Evolutionary conservation across 1,140 invertebrate species (phyloP).

Genomic region (Ceratitis capitata): DNA sequence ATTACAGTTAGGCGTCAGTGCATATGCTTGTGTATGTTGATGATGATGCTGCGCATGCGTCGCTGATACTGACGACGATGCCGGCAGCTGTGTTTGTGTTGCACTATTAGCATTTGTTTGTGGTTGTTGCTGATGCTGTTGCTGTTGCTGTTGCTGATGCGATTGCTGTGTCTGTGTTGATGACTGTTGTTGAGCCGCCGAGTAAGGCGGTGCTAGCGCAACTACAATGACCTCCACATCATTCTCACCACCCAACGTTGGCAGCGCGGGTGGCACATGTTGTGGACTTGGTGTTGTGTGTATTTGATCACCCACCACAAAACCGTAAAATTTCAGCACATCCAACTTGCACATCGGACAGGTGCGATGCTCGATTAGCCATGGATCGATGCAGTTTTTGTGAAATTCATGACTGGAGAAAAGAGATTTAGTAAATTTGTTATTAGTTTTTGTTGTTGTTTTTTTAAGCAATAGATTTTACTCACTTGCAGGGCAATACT

Average conservation of each 20-base stretch:
- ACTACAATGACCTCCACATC: conserved; percentile 60
- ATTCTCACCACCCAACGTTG: conserved; percentile 44
- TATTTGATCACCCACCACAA: conserved; percentile 75
- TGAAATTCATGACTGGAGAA: conserved; percentile 88
- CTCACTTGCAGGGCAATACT: conserved; percentile 88
- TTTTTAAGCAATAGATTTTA: conserved; percentile 46
- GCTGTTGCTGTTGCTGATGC: background rate
- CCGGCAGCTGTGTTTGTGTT: background rate
- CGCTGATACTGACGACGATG: background rate
- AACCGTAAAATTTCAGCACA: conserved; percentile 91
- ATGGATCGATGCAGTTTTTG: conserved; percentile 93
- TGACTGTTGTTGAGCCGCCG: conserved; percentile 6
- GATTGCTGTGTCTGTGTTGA: background rate
- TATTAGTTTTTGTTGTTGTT: too few species aligned
- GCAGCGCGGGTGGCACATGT: conserved; percentile 47
- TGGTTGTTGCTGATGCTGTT: background rate
- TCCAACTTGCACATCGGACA: conserved; percentile 97
- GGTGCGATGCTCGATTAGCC: conserved; percentile 90
- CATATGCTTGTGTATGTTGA: background rate
- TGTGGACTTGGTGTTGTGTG: conserved; percentile 58
- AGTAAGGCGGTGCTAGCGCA: conserved; percentile 47
- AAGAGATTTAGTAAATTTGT: background rate
- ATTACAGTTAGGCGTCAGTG: conserved; percentile 41
- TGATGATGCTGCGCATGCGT: conserved; percentile 8
- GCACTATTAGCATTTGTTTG: background rate